Base-by-base conservation (phyloP, 1,140 invertebrate species). In the Temnothorax longispinosus region DNA sequence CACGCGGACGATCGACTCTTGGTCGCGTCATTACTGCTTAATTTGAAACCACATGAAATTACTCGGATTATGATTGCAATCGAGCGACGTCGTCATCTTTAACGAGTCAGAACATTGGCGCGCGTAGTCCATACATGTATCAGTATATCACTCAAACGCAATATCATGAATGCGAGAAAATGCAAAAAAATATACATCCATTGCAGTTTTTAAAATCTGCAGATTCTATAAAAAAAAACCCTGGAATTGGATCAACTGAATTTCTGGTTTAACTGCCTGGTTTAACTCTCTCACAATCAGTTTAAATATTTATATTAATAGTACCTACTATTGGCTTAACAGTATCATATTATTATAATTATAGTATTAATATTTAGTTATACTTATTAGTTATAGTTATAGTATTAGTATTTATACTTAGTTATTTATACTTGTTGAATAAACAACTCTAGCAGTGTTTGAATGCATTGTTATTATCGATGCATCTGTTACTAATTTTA, bases 1-100 rank as follows among this genome's bases (percentile, higher is more conserved):
- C 50, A 58, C 67, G 18, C 52, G 38, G 54, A 82, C 80, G 41
- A 84, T 74, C 27, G 80, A 84, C 69, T 74, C 69, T 50, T 32
- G 69, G 21, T 13, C n/a, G 44, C 64, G 38, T 47, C 41, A 1
- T 74, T 27, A 18, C 18, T 35, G 69, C 41, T 74, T 84, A 74
- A 84, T 84, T 74, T 27, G 8, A 74, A 74, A 47, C 38, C 13
- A 60, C 18, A 21, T 58, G 27, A 60, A 44, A 82, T 60, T 47
- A 72, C 38, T 72, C 6, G 21, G 38, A 74, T 82, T 74, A 82
- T 47, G 54, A 21, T 58, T 52, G 52, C 38, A 41, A 56, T 56
- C 52, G 13, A 41, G n/a, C 47, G 38, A 69, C 15, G 21, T 35
- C 67, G 15, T 82, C 54, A 13, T 58, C 27, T 60, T 7, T 82